Base-by-base conservation (phyloP, 2,113 vertebrate species). In the Nerophis ophidion region DNA sequence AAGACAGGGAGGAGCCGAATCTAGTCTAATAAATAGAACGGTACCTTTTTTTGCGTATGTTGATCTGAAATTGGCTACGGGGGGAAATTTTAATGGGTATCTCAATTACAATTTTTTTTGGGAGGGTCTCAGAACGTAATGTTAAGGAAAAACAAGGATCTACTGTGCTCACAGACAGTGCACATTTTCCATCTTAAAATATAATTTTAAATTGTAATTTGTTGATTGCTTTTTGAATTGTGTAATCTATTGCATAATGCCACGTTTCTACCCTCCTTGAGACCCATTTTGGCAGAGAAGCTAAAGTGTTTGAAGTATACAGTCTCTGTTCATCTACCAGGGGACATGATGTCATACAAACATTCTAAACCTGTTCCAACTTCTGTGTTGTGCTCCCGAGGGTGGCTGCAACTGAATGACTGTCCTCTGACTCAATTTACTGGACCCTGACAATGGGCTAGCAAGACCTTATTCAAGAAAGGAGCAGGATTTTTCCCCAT, bases 371-470 rank as follows among this genome's bases (percentile, higher is more conserved):
- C 77, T 65, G 69, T 75, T 69, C 68, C 49, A 17, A 75, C 72
- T 48, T 56, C 63, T 66, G 66, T 55, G 64, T 70, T 65, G 57
- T 35, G 40, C 68, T 65, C 53, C 49, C 62, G 54, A 62, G 75
- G 80, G 66, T 70, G 69, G 79, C 65, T 79, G 56, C 5, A 5
- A 45, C 73, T 79, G 71, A 82, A 71, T 83, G 79, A 82, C 79
- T 79, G 61, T 57, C 42, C 64, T 74, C 81, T 81, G 84, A 83
- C 75, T 84, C 79, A 66, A 70, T 77, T 79, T 75, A 74, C 81
- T 17, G 47, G 66, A 77, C 60, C 57, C 68, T 36, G 68, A 81
- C 76, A 73, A 76, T 77, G 72, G 65, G 77, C 68, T 56, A 74
- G 71, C 51, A 74, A 81, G 71, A 59, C 69, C 61, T 58, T 62